Base-by-base conservation (phyloP, 2,888 invertebrate species). In the Blastobasis lacticolella region DNA sequence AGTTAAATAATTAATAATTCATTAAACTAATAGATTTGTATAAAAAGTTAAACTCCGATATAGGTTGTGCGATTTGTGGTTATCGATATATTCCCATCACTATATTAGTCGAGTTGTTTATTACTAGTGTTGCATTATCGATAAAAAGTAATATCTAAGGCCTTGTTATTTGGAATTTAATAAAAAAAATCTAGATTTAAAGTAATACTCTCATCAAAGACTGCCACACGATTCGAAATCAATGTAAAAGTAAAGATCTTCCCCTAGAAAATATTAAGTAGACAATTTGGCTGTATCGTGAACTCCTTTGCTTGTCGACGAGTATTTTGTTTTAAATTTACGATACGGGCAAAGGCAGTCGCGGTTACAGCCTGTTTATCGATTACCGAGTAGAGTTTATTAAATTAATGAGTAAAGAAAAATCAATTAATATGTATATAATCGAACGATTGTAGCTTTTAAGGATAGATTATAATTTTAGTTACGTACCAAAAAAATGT, bases 191-290 rank as follows among this genome's bases (percentile, higher is more conserved):
- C n/a, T 23, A 23, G 23, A 23, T 23, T 23, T 23, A 23, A 2
- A 23, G 23, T 23, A 59, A 59, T 50, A 58, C 60, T 52, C 54
- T 57, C 66, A 66, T 64, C 67, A 68, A 73, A 73, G 73, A 73
- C 74, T 73, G 74, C 64, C 63, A 62, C 64, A 59, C 55, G 54
- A 53, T 55, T 55, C 50, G 54, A 60, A 64, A 57, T 59, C 54
- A 57, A 55, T 55, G 59, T 57, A 62, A 55, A 49, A 49, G 37
- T 43, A 62, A 60, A 57, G 63, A 71, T 71, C 69, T 66, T 64
- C 67, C 63, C 55, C 55, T 58, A 53, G 53, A 53, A 57, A 49
- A 52, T 37, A 10, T 45, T 47, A 45, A 53, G 50, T 53, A 53
- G 49, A 41, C 5, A 23, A 23, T 23, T 54, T 49, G 48, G 45